Evolutionary conservation across 1,140 invertebrate species (phyloP), one percentile per base, ranked within the genome.

Genomic region (Chironomus tepperi): DNA sequence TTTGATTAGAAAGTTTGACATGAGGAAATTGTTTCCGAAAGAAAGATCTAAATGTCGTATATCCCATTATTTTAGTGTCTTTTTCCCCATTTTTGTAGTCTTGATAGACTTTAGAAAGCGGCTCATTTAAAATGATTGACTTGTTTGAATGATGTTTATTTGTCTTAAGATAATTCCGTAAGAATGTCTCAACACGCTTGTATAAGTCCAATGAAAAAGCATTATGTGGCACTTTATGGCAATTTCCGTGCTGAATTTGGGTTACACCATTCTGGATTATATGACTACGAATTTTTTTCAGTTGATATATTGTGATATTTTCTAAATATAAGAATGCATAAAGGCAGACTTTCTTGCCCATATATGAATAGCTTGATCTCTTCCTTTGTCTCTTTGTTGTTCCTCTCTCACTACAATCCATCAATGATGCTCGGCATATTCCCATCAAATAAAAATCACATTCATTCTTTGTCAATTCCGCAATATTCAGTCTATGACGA

Each of bases 11-110:
- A 79, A 92, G 92, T 79, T 89, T 90, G 1, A 92, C 87, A 78
- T 91, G 88, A 1, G 90, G 90, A 81, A 92, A 93, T 79, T 92
- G 90, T 77, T 91, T 89, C 79, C 91, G 91, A 88, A 93, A 89
- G 78, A 92, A 93, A 77, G 90, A 87, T 74, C 90, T 83, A 82
- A 93, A 93, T 19, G 90, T 91, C 0, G 90, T 91, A 77, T 91
- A 93, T 0, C 90, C 90, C 89, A 93, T 91, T 1, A 89, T 83
- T 83, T 91, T 91, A 18, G 88, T 86, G 73, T 79, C 79, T 15
- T 24, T 42, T 12, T 64, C 86, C 86, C 89, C 90, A 76, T 91
- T 87, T 79, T 88, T 88, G 77, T 92, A 93, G 34, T 87, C 85
- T 77, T 91, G 88, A 78, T 91, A 90, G 16, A 92, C 83, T 76